Conservation (phyloP, 2,113 vertebrate species). For the Archocentrus centrarchus region DNA sequence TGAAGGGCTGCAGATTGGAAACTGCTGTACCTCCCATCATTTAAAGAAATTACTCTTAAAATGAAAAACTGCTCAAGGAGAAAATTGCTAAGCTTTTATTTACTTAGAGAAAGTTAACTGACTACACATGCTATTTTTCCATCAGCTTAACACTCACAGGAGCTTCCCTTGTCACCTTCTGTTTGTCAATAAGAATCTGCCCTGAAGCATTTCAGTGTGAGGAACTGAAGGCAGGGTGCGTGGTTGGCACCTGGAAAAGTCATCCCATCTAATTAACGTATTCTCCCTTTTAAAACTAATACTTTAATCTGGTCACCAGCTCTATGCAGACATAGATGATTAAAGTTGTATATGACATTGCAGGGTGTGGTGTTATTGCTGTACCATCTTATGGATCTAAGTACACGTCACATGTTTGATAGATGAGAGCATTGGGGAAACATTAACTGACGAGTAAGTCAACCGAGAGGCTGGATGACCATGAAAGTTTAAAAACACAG, state of each 20-base stretch:
- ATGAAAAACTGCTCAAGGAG: constrained; percentile 46
- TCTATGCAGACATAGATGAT: background rate
- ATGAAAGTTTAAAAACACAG: background rate
- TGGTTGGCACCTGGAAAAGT: background rate
- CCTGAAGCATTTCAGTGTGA: background rate
- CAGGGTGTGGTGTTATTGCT: background rate
- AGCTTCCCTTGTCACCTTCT: constrained; percentile 19
- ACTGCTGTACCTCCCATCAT: constrained; percentile 50
- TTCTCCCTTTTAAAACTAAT: background rate
- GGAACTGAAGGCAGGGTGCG: background rate
- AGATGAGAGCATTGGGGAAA: background rate
- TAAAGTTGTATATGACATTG: no score
- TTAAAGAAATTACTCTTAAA: constrained; percentile 61
- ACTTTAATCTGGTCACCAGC: background rate
- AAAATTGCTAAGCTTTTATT: constrained; percentile 45
- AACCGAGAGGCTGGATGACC: background rate
- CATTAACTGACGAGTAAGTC: background rate
- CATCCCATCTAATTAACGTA: background rate
- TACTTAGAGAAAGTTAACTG: constrained; percentile 22
- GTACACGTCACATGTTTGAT: background rate
- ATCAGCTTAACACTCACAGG: constrained; percentile 28
- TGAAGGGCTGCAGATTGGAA: constrained; percentile 64
- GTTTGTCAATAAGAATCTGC: constrained; percentile 9
- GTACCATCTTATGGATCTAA: background rate
- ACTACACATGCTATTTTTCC: constrained; percentile 32